Evolutionary conservation across 2,888 invertebrate species (phyloP).

Genomic region (Cacoxenus indagator): DNA sequence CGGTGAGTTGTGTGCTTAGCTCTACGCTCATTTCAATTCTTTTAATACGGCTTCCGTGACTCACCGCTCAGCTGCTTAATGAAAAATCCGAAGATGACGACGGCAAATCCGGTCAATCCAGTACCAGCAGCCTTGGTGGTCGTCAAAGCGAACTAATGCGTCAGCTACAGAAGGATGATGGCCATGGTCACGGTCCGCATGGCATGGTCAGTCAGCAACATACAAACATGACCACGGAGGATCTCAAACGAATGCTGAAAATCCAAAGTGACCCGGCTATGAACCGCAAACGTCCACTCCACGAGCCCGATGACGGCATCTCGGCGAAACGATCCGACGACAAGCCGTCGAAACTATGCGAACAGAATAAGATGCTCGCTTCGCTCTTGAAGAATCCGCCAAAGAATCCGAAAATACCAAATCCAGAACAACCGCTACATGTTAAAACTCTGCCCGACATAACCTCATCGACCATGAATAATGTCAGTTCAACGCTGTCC

Average conservation of each 20-base stretch:
- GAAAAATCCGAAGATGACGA: constrained; percentile 86
- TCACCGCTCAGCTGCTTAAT: constrained; percentile 80
- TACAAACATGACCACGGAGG: constrained; percentile 67
- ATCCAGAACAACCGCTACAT: constrained; percentile 64
- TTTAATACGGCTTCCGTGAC: constrained; percentile 28
- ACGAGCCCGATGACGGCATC: constrained; percentile 74
- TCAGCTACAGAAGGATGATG: constrained; percentile 71
- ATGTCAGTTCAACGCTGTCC: constrained; percentile 54
- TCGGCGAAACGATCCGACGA: constrained; percentile 68
- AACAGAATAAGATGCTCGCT: constrained; percentile 89
- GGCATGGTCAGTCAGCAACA: constrained; percentile 60
- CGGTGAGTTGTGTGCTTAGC: constrained; percentile 72
- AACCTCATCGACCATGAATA: constrained; percentile 62
- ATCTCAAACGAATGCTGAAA: constrained; percentile 68
- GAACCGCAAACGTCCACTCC: constrained; percentile 75
- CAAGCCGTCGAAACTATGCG: constrained; percentile 79
- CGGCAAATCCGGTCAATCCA: constrained; percentile 66
- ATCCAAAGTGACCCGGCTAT: constrained; percentile 70
- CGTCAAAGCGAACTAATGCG: constrained; percentile 74
- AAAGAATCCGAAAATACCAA: constrained; percentile 73
- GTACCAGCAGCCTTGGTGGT: constrained; percentile 65
- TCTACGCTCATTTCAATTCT: not conserved
- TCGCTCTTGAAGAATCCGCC: constrained; percentile 83
- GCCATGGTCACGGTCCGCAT: constrained; percentile 51
- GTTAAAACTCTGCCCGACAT: constrained; percentile 71